Base-by-base conservation (phyloP, 2,797 vertebrate species). In the Myripristis murdjan region DNA sequence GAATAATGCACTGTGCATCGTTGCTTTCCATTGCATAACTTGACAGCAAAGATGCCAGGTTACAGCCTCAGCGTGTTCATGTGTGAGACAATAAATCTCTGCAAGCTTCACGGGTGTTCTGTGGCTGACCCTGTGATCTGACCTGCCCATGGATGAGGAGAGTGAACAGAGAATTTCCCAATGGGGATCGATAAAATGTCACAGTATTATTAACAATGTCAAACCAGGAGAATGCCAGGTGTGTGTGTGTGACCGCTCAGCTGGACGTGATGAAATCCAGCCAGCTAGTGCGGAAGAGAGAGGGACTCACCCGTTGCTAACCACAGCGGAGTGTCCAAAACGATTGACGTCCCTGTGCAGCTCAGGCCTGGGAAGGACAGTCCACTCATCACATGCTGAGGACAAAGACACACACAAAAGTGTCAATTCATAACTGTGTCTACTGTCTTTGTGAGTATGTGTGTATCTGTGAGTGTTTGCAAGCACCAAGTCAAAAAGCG, bases 321-420 rank as follows among this genome's bases (percentile, higher is more conserved):
- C 96, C 69, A 98, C 95, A 0, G 97, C 97, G 28, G 96, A 95
- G 78, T 99, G 97, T 73, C 97, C 97, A 48, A 98, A 98, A 72
- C 97, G 96, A 92, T 98, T 97, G 56, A 95, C 92, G 56, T 98
- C 97, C 51, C 95, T 93, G 87, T 97, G 96, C 28, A 98, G 93
- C 60, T 93, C 95, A 18, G 97, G 96, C 89, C 94, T 97, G 0
- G 96, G 96, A 59, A 99, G 94, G 81, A 95, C 85, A 20, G 94
- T 96, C 97, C 97, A 99, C 77, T 97, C 94, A 23, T 98, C 97
- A 83, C 97, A 99, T 2, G 93, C 93, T 95, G 79, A 33, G 7
- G 70, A 77, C 46, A 62, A 68, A 41, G 26, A 75, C 3, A 65
- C 9, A 67, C 33, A 68, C 5, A 51, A 5, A 4, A 33, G 6